Percentiles rank a stretch among this genome's conserved stretches.
Evolutionary conservation across 2,888 invertebrate species (phyloP).

Genomic region (Frankliniella fusca): DNA sequence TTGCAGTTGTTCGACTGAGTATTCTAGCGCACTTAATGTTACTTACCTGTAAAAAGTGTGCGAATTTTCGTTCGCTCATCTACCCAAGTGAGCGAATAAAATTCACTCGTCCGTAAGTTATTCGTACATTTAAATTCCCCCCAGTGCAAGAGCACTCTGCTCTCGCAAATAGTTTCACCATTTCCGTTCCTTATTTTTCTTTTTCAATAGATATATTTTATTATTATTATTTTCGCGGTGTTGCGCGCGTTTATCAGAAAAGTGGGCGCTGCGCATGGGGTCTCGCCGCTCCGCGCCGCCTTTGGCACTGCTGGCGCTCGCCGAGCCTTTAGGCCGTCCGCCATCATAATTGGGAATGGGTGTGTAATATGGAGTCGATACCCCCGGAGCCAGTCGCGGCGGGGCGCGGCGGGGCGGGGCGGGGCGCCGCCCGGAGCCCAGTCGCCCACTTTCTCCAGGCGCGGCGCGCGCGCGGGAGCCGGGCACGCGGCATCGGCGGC

Average conservation of each 20-base stretch:
- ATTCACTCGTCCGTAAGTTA: no score
- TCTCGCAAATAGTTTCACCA: no score
- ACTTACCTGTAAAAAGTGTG: no score
- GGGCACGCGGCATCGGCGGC: not conserved
- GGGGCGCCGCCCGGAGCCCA: not conserved
- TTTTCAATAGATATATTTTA: not conserved
- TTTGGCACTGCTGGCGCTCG: not conserved
- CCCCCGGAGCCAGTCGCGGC: not conserved
- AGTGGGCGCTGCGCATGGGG: not conserved
- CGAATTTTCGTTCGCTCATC: no score
- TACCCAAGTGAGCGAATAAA: no score
- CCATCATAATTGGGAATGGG: slow-evolving; percentile 14
- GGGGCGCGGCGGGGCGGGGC: not conserved
- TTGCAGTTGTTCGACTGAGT: no score
- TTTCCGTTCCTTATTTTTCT: not conserved
- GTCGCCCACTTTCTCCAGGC: slow-evolving; percentile 19
- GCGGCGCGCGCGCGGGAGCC: not conserved
- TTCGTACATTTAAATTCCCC: no score
- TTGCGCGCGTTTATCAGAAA: no score
- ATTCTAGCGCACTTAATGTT: no score
- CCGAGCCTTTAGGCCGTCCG: not conserved
- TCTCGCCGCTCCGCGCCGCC: not conserved
- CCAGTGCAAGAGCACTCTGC: no score
- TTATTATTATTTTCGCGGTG: no score
- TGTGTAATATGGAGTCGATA: slow-evolving; percentile 21